Percentiles rank a stretch among this genome's conserved stretches.
Conservation (phyloP, 2,113 vertebrate genomes). For the Sylvia atricapilla region DNA sequence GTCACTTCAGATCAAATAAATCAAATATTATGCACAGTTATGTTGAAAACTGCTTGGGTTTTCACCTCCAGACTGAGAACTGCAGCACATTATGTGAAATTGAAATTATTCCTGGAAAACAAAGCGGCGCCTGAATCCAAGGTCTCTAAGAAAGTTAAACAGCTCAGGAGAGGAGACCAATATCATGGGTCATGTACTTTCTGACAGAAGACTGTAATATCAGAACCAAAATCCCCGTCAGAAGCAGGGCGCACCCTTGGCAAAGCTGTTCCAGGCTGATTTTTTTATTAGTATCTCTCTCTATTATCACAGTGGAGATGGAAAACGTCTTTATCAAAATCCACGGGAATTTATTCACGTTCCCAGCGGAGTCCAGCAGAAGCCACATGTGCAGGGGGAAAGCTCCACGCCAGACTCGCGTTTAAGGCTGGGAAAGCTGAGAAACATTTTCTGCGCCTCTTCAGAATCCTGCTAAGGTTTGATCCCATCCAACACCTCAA, state of each 20-base stretch:
- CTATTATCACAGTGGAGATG: accelerated
- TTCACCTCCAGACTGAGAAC: not conserved
- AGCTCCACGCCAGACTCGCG: accelerated
- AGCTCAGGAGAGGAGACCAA: not conserved
- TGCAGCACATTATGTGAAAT: not conserved
- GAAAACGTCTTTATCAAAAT: not conserved
- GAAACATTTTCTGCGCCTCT: not conserved
- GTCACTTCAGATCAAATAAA: not conserved
- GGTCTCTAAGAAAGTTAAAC: not conserved
- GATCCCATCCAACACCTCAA: not conserved
- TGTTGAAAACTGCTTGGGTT: not conserved
- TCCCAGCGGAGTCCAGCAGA: not conserved
- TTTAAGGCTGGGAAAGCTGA: not conserved
- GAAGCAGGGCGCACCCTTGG: not conserved
- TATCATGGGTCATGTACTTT: not conserved
- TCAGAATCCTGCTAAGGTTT: too few relatives aligned
- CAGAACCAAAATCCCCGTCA: not conserved
- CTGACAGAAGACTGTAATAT: not conserved
- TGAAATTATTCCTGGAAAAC: not conserved
- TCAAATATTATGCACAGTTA: accelerated
- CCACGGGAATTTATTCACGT: not conserved
- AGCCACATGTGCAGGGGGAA: not conserved
- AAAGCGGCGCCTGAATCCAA: not conserved
- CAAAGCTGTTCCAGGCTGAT: not conserved
- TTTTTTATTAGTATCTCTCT: not conserved